Percentiles rank a stretch among this genome's conserved stretches.
These are phyloP conservation scores for Atractosteus spatula DNA, from an alignment of 2,113 vertebrate species.

Conservation along the genomic window DNA sequence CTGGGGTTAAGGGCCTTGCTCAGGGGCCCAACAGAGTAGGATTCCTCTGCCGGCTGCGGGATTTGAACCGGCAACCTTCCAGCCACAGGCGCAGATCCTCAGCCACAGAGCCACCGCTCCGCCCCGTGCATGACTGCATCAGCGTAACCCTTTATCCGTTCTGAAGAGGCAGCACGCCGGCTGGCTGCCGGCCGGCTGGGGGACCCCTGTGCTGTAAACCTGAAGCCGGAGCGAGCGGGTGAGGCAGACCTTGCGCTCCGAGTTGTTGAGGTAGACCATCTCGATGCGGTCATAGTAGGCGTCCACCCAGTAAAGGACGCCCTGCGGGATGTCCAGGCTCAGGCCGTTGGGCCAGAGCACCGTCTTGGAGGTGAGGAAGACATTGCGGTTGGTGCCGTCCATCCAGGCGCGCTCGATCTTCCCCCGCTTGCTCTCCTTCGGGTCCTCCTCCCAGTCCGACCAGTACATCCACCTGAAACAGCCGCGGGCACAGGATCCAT, in stretches of 20 bases:
- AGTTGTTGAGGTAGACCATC: constrained; percentile 87
- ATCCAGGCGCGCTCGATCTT: constrained; percentile 96
- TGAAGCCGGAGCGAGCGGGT: constrained; percentile 12
- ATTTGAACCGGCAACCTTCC: no score
- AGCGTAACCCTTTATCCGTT: no score
- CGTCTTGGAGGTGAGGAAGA: constrained; percentile 91
- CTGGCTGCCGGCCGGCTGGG: no score
- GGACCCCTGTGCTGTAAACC: no score
- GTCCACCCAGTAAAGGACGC: constrained; percentile 94
- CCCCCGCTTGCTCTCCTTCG: constrained; percentile 90
- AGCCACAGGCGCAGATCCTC: no score
- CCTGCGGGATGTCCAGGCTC: constrained; percentile 88
- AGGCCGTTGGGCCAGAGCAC: constrained; percentile 95
- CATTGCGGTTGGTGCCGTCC: constrained; percentile 86
- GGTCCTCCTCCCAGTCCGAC: constrained; percentile 98
- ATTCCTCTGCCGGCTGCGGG: no score
- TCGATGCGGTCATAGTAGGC: constrained; percentile 95
- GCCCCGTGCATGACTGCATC: no score
- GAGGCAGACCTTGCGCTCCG: constrained; percentile 75
- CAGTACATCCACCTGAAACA: constrained; percentile 92
- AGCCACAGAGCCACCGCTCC: no score
- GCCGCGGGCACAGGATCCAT: not conserved
- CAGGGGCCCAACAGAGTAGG: no score
- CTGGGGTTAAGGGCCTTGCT: no score
- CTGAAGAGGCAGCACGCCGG: no score